phyloP scores from a whole-genome alignment of 2,113 vertebrate species.

The Proterorhinus semilunaris region DNA sequence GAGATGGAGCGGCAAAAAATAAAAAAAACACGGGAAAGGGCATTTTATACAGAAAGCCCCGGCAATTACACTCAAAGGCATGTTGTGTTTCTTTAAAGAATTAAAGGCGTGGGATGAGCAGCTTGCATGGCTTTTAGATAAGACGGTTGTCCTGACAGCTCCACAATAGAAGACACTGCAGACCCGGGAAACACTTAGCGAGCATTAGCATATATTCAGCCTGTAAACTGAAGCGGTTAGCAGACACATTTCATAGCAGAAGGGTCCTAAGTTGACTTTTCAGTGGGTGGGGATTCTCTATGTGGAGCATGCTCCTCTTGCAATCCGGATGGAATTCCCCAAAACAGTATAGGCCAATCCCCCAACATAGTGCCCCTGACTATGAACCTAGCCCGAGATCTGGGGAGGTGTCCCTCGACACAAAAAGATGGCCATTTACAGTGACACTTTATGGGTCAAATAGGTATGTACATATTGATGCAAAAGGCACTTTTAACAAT shows the following conservation, averaged over 20 bases:
- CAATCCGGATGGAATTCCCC: too few relatives aligned
- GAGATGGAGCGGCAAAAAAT: conserved; percentile 21
- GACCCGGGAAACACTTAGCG: neutral
- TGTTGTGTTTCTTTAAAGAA: conserved; percentile 42
- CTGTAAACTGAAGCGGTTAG: neutral
- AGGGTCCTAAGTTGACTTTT: neutral
- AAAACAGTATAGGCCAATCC: too few relatives aligned
- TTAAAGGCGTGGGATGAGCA: conserved; percentile 40
- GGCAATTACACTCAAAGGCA: conserved; percentile 41
- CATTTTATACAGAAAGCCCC: conserved; percentile 28
- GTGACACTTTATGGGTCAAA: too few relatives aligned
- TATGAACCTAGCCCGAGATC: too few relatives aligned
- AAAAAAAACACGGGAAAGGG: neutral
- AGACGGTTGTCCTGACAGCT: conserved; percentile 19
- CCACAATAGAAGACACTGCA: conserved; percentile 16
- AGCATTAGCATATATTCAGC: neutral
- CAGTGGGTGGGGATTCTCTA: neutral
- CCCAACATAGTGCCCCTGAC: too few relatives aligned
- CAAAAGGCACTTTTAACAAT: too few relatives aligned
- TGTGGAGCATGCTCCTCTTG: neutral
- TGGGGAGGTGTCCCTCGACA: too few relatives aligned
- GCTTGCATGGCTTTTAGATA: conserved; percentile 39
- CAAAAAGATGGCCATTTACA: too few relatives aligned
- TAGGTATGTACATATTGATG: too few relatives aligned
- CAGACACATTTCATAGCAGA: neutral